A percentile compares a stretch with the other conserved stretches of the same genome.
Conservation (phyloP, 92 coral and sea anemone genomes). For the Metridium senile region DNA sequence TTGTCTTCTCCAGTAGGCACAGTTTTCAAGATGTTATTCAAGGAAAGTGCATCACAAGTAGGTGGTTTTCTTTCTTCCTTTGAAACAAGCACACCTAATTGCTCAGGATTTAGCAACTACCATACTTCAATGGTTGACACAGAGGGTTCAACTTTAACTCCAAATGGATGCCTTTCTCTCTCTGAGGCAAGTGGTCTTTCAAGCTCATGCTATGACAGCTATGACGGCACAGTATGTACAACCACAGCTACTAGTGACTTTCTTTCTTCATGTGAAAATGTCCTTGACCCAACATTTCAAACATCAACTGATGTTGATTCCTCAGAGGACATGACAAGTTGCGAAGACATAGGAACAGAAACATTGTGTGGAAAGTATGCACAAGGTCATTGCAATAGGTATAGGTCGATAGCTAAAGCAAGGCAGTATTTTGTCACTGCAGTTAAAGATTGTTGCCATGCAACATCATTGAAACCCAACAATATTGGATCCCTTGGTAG, state of each 20-base stretch:
- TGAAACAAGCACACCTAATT: not conserved
- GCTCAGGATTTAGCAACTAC: not conserved
- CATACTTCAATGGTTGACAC: not conserved
- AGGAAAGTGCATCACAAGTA: slow-evolving; percentile 34
- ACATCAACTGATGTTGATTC: not conserved
- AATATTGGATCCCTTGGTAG: slow-evolving; percentile 35
- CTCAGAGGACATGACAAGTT: not conserved
- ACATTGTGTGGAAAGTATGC: too few relatives aligned
- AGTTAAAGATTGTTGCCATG: slow-evolving; percentile 11
- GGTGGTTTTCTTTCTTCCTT: not conserved
- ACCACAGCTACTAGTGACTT: not conserved
- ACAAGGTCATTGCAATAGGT: too few relatives aligned
- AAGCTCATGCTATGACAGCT: not conserved
- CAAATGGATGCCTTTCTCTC: not conserved
- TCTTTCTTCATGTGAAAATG: not conserved
- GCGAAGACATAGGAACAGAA: not conserved
- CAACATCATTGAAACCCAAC: not conserved
- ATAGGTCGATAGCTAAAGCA: not conserved
- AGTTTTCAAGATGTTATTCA: slow-evolving; percentile 79
- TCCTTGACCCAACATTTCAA: not conserved
- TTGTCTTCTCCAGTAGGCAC: slow-evolving; percentile 78
- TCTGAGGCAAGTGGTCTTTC: not conserved
- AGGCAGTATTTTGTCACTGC: not conserved
- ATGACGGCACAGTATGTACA: not conserved
- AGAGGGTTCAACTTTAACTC: not conserved